phyloP scores from a whole-genome alignment of 2,113 vertebrate species.

The Larimichthys polyactis region DNA sequence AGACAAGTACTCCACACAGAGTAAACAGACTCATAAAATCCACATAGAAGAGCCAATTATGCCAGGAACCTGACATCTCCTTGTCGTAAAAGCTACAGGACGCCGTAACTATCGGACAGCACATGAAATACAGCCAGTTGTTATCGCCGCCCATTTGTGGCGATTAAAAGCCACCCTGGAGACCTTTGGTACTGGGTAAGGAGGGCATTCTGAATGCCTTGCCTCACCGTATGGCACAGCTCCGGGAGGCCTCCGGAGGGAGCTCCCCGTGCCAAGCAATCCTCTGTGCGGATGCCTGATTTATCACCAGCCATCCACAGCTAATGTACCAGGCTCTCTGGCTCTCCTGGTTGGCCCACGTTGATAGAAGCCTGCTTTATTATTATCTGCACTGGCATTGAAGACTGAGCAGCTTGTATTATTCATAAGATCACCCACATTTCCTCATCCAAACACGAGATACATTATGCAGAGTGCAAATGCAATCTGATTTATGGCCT shows the following conservation, averaged over 20 bases:
- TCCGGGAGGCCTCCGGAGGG: conserved; percentile 65
- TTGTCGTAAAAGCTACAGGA: conserved; percentile 85
- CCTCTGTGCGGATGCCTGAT: conserved; percentile 84
- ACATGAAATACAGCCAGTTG: conserved; percentile 89
- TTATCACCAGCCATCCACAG: conserved; percentile 89
- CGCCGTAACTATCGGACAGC: conserved; percentile 83
- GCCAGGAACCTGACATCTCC: conserved; percentile 85
- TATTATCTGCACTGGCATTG: conserved; percentile 91
- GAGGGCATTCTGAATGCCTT: conserved; percentile 86
- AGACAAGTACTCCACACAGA: conserved; percentile 72
- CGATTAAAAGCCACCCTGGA: conserved; percentile 88
- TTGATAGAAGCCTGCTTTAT: conserved; percentile 84
- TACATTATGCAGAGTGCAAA: conserved; percentile 93
- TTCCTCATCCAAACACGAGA: conserved; percentile 77
- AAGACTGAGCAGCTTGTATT: conserved; percentile 89
- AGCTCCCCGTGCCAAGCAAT: conserved; percentile 66
- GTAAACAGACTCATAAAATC: conserved; percentile 89
- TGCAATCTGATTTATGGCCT: conserved; percentile 90
- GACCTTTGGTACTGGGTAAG: conserved; percentile 69
- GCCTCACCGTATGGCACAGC: conserved; percentile 73
- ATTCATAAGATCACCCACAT: conserved; percentile 93
- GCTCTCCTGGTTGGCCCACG: conserved; percentile 87
- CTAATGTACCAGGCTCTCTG: conserved; percentile 92
- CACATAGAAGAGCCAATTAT: conserved; percentile 90
- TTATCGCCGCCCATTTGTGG: conserved; percentile 88